Evolutionary conservation across 1,140 invertebrate species (phyloP), one percentile per base, ranked within the genome.

Genomic region (Acarapis woodi): DNA sequence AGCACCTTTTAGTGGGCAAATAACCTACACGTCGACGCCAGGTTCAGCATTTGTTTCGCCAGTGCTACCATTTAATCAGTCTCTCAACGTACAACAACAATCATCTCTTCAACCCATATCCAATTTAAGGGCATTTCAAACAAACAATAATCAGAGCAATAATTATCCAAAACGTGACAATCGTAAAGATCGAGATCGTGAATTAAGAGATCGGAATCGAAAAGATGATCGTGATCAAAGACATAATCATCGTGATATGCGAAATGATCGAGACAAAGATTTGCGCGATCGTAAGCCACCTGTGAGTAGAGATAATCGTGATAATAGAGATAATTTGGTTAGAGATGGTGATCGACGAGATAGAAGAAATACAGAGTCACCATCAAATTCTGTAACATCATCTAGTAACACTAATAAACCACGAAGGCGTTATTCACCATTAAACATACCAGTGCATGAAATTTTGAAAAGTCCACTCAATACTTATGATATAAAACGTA

Each of bases 11-110:
- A 38, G 21, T 14, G 31, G 35, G n/a, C 28, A 30, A 9, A 31
- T 42, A 14, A 25, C 24, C 18, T 42, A 42, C 21, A 42, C 40
- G 8, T 38, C 35, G 6, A 42, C 40, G 15, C 40, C 40, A 10
- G 40, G 38, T 26, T 39, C 39, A 25, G 34, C 39, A 4, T 41
- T 41, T 40, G 23, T 41, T 30, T 41, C 39, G 16, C n/a, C 12
- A 32, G 15, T 32, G 9, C 12, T 29, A 8, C 39, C 36, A 18
- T 39, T 8, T 32, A 8, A 18, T 14, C 5, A 18, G 4, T 3
- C 25, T n/a, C 24, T 14, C 15, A 5, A 5, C 31, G 20, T 22
- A 5, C 6, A 38, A 41, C 18, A 37, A 39, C n/a, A 10, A 40
- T 12, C 36, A 30, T 8, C 28, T 8, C 14, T 4, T n/a, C 33